Percentiles rank a stretch among this genome's conserved stretches.
Conservation (phyloP, 2,888 invertebrate genomes). For the Limnephilus lunatus region DNA sequence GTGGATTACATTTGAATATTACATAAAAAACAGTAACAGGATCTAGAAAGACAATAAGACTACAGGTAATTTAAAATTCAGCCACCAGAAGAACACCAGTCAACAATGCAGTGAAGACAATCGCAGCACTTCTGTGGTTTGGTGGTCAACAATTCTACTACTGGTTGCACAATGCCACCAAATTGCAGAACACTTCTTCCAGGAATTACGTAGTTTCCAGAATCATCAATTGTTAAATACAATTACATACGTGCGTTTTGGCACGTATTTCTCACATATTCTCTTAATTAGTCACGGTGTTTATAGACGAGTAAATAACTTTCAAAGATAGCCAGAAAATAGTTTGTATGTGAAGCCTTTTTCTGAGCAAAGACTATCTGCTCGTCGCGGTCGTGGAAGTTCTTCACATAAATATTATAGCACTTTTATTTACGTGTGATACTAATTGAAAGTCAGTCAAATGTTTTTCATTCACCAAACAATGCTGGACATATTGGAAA, state of each 20-base stretch:
- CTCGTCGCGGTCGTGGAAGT: neutral
- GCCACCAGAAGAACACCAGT: neutral
- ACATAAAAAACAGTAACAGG: constrained; percentile 52
- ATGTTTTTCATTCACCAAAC: too few species aligned
- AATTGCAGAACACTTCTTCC: neutral
- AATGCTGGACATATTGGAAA: too few species aligned
- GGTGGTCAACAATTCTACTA: neutral
- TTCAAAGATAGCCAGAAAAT: neutral
- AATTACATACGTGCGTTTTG: neutral
- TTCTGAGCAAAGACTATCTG: neutral
- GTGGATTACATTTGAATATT: constrained; percentile 29
- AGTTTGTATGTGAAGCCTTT: neutral
- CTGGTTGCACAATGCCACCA: neutral
- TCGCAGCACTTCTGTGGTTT: neutral
- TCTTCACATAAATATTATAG: neutral
- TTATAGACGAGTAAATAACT: neutral
- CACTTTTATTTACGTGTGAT: neutral
- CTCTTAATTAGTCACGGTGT: neutral
- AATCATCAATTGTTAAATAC: neutral
- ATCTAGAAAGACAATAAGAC: constrained; percentile 52
- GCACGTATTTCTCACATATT: neutral
- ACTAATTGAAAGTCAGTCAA: neutral
- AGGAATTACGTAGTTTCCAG: neutral
- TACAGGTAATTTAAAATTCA: constrained; percentile 26
- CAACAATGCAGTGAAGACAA: constrained; percentile 11